phyloP scores from a whole-genome alignment of 2,888 invertebrate genomes.

The Cenopis cana region DNA sequence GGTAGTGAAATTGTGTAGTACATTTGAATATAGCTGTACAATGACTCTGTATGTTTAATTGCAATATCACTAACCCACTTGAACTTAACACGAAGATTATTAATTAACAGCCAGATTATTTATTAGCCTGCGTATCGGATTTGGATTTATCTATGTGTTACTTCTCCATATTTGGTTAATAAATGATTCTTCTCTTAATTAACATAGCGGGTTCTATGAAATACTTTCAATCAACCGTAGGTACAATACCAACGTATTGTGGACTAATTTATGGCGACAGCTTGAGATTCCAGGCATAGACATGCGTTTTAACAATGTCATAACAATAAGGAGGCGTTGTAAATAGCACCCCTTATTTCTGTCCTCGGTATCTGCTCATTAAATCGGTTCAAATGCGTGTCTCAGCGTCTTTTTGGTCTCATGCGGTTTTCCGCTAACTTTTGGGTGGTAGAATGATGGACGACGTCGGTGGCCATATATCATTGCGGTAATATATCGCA shows the following conservation, averaged over 20 bases:
- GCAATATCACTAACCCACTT: too few species aligned
- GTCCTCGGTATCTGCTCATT: conserved; percentile 83
- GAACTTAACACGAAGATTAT: neutral
- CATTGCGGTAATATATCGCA: conserved; percentile 82
- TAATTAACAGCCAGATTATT: too few species aligned
- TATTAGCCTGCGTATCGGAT: too few species aligned
- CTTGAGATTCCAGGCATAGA: conserved; percentile 65
- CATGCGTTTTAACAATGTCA: conserved; percentile 77
- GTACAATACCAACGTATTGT: neutral
- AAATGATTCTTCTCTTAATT: too few species aligned
- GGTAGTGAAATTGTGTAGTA: neutral
- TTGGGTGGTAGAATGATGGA: conserved; percentile 84
- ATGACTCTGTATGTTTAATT: too few species aligned
- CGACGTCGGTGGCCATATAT: conserved; percentile 81
- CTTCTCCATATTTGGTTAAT: too few species aligned
- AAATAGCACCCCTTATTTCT: conserved; percentile 81
- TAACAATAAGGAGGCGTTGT: conserved; percentile 78
- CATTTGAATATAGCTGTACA: neutral
- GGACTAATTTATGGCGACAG: conserved; percentile 59
- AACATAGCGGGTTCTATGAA: neutral
- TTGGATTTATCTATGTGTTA: too few species aligned
- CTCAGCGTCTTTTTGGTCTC: conserved; percentile 72
- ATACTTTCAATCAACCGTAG: conserved; percentile 46
- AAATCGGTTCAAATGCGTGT: conserved; percentile 70
- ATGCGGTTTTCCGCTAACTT: conserved; percentile 80